Conservation (phyloP, 2,113 vertebrate genomes). For the Amblyopsis rosae region DNA sequence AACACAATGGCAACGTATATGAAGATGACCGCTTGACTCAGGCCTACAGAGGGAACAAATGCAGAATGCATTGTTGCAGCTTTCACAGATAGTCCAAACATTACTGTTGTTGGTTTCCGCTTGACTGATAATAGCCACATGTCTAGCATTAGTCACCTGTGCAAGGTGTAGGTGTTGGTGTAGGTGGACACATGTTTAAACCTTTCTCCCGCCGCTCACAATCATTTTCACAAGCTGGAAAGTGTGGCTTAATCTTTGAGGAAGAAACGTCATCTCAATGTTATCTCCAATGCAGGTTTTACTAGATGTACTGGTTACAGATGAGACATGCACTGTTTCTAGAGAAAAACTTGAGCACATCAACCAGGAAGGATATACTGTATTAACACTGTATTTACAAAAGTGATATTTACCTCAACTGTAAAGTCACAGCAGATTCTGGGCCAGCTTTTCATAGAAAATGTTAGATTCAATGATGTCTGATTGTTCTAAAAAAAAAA, state of each 20-base stretch:
- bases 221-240: slow-evolving; percentile 66
- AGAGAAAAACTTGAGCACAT: no score
- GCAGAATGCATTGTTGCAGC: background rate
- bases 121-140: background rate
- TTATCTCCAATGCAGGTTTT: no score
- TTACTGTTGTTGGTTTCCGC: background rate
- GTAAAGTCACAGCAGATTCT: slow-evolving; percentile 65
- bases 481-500: slow-evolving; percentile 36
- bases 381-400: background rate
- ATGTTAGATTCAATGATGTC: slow-evolving; percentile 42
- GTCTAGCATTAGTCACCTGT: background rate
- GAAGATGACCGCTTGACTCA: background rate
- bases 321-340: no score
- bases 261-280: background rate
- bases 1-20: background rate
- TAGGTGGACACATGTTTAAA: slow-evolving; percentile 31
- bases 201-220: slow-evolving; percentile 44
- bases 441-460: slow-evolving; percentile 57
- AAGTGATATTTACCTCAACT: slow-evolving; percentile 51
- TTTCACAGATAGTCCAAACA: background rate
- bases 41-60: slow-evolving; percentile 13
- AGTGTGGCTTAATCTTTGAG: slow-evolving; percentile 73
- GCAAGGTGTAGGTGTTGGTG: no score
- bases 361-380: background rate
- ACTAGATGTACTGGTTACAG: no score